Base-by-base conservation (phyloP, 2,888 invertebrate genomes). In the Drosophila aldrichi region DNA sequence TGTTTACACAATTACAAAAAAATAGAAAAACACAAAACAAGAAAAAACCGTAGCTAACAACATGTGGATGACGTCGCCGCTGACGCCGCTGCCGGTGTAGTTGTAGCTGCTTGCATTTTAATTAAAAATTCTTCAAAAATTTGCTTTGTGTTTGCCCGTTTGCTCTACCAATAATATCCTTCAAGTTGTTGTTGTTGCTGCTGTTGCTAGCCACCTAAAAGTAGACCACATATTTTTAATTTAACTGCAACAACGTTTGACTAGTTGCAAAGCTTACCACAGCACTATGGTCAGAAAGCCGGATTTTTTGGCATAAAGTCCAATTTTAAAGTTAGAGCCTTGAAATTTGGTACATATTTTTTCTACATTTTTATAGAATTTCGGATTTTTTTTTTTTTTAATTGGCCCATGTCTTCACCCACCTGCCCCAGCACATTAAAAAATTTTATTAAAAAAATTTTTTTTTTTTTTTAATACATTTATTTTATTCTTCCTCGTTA, bases 151-250 rank as follows among this genome's bases (percentile, higher is more conserved):
- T 68, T 74, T 66, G 79, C 70, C 51, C 59, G 65, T 68, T 57
- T 20, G 59, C 72, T 82, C 64, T 66, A 66, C 83, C 81, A 82
- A 82, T 85, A 87, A 84, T 84, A 87, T 88, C 74, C 85, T 79
- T 59, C 48, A 54, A 63, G 68, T 70, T 67, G 70, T 60, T 69
- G 57, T 48, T 51, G 59, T 9, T 54, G 44, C n/a, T 61, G 54
- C 22, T 57, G 74, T 63, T 56, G 79, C 57, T 77, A 52, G 70
- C 81, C 87, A 82, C 84, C 86, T 78, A 80, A 88, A 84, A 88
- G 84, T 85, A 84, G 86, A 84, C 84, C 84, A 84, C 86, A 84
- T 78, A 86, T 85, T 84, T 84, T 84, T 84, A 86, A 88, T 88
- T 86, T 84, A 72, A 82, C 78, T 83, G 69, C 67, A 70, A 51